phyloP scores from a whole-genome alignment of 2,113 vertebrate genomes.

The Isurus oxyrinchus region DNA sequence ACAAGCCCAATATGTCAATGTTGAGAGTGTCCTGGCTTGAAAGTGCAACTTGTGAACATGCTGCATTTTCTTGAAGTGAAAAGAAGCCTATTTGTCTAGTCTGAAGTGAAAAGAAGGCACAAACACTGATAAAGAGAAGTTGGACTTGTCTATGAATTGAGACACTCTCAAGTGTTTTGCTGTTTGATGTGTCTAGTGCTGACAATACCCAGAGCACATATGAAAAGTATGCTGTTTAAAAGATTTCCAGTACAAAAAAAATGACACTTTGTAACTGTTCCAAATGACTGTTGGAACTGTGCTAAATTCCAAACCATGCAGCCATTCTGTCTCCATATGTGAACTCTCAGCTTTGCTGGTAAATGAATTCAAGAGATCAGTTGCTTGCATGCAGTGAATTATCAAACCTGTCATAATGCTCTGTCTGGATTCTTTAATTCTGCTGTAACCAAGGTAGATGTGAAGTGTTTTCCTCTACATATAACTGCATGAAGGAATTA shows the following conservation, averaged over 20 bases:
- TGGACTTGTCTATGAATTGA: neutral
- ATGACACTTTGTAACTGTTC: constrained; percentile 1
- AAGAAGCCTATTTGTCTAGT: constrained; percentile 22
- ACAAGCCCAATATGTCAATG: neutral
- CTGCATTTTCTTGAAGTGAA: constrained; percentile 25
- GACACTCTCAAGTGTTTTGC: constrained; percentile 32
- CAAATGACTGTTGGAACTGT: constrained; percentile 3
- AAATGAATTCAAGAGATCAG: neutral
- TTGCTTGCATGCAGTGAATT: neutral
- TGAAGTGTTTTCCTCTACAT: neutral
- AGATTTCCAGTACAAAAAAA: neutral
- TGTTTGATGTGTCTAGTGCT: constrained; percentile 20
- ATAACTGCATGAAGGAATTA: neutral
- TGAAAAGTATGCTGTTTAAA: constrained; percentile 26
- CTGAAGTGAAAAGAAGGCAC: constrained; percentile 34
- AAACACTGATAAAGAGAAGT: constrained; percentile 32
- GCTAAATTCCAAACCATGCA: constrained; percentile 25
- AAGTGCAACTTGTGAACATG: neutral
- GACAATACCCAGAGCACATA: constrained; percentile 28
- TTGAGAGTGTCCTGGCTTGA: neutral
- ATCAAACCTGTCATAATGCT: neutral
- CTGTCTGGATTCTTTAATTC: neutral
- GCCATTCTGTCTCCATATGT: constrained; percentile 32
- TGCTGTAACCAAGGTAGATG: neutral
- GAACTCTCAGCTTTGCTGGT: constrained; percentile 14